Percentiles rank a stretch among this genome's conserved stretches.
Conservation (phyloP, 2,888 invertebrate genomes). For the Linyphia triangularis region DNA sequence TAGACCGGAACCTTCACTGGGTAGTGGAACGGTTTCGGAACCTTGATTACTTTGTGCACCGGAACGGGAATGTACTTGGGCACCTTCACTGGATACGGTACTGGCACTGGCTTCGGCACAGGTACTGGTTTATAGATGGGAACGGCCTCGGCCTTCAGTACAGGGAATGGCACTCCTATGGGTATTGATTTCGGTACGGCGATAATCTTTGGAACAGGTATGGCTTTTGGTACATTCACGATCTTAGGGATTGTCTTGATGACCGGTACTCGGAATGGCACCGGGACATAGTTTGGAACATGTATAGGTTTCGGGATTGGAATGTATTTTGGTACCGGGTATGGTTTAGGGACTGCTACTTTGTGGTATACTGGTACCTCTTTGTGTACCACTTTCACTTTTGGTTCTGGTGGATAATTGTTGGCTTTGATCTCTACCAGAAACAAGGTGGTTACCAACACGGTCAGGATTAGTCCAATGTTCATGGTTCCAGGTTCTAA, state of each 20-base stretch:
- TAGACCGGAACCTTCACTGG: conserved; percentile 77
- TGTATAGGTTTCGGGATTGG: conserved; percentile 77
- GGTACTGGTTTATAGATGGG: conserved; percentile 77
- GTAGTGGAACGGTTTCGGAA: conserved; percentile 77
- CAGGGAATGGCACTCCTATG: conserved; percentile 77
- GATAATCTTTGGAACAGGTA: conserved; percentile 77
- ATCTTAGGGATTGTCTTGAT: conserved; percentile 77
- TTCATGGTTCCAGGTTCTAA: conserved; percentile 28
- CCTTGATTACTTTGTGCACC: conserved; percentile 77
- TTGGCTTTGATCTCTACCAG: conserved; percentile 37
- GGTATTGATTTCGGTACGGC: conserved; percentile 77
- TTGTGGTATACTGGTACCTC: conserved; percentile 74
- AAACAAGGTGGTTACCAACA: not conserved
- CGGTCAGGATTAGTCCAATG: not conserved
- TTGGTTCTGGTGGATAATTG: conserved; percentile 64
- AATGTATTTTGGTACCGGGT: conserved; percentile 77
- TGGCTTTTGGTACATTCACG: conserved; percentile 77
- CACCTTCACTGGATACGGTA: conserved; percentile 76
- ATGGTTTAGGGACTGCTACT: conserved; percentile 77
- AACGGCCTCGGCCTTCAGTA: conserved; percentile 77
- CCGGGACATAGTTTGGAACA: conserved; percentile 77
- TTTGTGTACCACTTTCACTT: conserved; percentile 72
- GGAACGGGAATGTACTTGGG: conserved; percentile 77
- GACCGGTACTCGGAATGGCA: conserved; percentile 77
- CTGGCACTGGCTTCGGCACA: conserved; percentile 76